A percentile compares a stretch with the other conserved stretches of the same genome.
Evolutionary conservation across 2,797 vertebrate species (phyloP).

Genomic region (Spea hammondii): DNA sequence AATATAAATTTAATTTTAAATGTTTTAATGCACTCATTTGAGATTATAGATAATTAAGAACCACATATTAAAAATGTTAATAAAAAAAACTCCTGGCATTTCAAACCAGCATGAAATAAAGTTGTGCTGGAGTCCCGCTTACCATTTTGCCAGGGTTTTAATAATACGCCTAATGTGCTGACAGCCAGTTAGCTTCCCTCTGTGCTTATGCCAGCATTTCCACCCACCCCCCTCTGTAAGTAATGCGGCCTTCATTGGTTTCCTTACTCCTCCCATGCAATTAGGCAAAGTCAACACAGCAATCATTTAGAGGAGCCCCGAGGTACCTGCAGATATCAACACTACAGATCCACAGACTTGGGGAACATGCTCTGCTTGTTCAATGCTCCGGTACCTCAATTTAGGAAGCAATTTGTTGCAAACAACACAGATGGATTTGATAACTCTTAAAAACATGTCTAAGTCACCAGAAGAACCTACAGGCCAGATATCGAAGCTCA

Average conservation of each 20-base stretch:
- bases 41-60: too few species aligned
- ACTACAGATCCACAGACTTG: conserved; percentile 58
- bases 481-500: conserved; percentile 58
- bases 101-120: conserved; percentile 61
- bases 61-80: too few species aligned
- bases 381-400: conserved; percentile 65
- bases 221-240: conserved; percentile 67
- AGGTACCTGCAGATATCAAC: conserved; percentile 78
- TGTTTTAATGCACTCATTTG: too few species aligned
- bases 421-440: conserved; percentile 66
- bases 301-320: conserved; percentile 69
- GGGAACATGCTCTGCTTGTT: conserved; percentile 64
- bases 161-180: conserved; percentile 65
- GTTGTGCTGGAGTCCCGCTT: conserved; percentile 65
- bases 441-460: conserved; percentile 59
- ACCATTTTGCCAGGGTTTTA: conserved; percentile 68
- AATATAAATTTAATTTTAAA: too few species aligned
- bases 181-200: conserved; percentile 67
- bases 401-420: conserved; percentile 67
- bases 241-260: conserved; percentile 64
- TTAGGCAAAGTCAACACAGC: conserved; percentile 98
- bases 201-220: conserved; percentile 63
- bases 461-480: conserved; percentile 57
- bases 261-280: conserved; percentile 90
- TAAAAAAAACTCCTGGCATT: too few species aligned